A percentile compares a stretch with the other conserved stretches of the same genome.
These are phyloP conservation scores for Romanogobio albipinnatus DNA, from an alignment of 2,113 vertebrate genomes.

Conservation along the genomic window DNA sequence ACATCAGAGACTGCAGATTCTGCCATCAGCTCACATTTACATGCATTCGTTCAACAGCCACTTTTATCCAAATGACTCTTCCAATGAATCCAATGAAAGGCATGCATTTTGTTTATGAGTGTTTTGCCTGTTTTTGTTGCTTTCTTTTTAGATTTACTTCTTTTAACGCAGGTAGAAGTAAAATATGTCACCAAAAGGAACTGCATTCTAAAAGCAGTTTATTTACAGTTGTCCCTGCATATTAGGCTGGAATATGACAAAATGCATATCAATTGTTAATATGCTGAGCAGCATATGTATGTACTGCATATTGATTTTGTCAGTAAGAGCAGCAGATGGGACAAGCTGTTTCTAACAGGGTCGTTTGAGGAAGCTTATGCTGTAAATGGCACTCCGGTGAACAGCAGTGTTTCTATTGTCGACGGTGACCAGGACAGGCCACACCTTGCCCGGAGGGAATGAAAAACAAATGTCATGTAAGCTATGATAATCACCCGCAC, in stretches of 20 bases:
- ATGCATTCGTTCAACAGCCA: neutral
- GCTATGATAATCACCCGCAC: slow-evolving; percentile 41
- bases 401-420: slow-evolving; percentile 13
- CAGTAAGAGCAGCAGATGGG: neutral
- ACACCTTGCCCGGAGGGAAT: slow-evolving; percentile 44
- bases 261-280: too few species aligned
- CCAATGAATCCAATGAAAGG: neutral
- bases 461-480: slow-evolving; percentile 42
- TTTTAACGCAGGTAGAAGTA: neutral
- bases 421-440: slow-evolving; percentile 25
- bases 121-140: neutral
- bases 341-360: neutral
- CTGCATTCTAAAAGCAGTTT: neutral
- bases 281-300: neutral
- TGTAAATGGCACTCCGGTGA: neutral
- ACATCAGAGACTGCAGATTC: neutral
- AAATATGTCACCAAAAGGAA: neutral
- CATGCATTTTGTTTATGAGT: neutral
- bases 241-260: too few species aligned
- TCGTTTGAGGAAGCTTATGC: neutral
- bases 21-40: neutral
- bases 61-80: neutral
- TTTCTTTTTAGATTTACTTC: neutral
- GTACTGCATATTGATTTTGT: neutral
- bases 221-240: neutral